Base-by-base conservation (phyloP, 2,113 vertebrate species). In the Leptodactylus fuscus region DNA sequence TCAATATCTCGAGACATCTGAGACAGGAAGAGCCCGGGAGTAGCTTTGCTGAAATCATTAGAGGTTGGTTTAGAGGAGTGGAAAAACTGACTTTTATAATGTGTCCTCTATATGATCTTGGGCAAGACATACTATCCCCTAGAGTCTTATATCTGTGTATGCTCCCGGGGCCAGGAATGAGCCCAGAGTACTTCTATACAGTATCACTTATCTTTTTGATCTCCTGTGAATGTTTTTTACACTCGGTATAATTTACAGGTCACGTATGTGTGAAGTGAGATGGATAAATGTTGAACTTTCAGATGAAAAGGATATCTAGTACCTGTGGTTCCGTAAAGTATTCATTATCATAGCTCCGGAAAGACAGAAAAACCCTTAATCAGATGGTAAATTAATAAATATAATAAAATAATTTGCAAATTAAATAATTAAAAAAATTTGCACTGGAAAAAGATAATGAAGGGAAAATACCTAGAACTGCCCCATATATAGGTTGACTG, bases 41-140 rank as follows among this genome's bases (percentile, higher is more conserved):
- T 70, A 70, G 62, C 46, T 85, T 85, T 29, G 76, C 36, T 85
- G 65, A 81, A 81, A 81, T 85, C 77, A 85, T 85, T 85, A 85
- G 48, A 81, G 76, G 51, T 85, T 81, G 48, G 75, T 81, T 60
- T 81, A 85, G 77, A 85, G 84, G 83, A 73, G 36, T 80, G 76
- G 67, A 85, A 85, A 81, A 73, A 51, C 29, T 85, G 77, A 81
- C 84, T 81, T 85, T 85, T 85, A 55, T 85, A 71, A 73, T 80
- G 69, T 81, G 84, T 76, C 84, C 84, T 85, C 69, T 80, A 73
- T 60, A n/a, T 85, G 84, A 80, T 81, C 76, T 73, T 85, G 84
- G 46, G 76, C 36, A 60, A 55, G 84, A 85, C 51, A 81, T 67
- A 85, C 69, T 81, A 81, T 85, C 76, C 67, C 84, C 49, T 15